Evolutionary conservation across 2,888 invertebrate genomes (phyloP).

Genomic region (Ectemnius continuus): DNA sequence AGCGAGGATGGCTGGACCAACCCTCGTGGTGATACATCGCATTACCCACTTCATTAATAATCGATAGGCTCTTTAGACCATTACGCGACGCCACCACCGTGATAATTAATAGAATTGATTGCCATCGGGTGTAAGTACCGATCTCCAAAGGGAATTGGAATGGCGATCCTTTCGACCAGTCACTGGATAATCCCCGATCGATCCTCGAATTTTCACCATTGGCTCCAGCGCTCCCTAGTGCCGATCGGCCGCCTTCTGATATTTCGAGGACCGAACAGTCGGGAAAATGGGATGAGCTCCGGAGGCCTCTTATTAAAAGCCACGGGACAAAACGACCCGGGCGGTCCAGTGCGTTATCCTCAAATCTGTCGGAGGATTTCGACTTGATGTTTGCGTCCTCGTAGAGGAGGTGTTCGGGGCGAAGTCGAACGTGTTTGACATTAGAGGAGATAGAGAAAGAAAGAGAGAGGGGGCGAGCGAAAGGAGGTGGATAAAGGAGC

Average conservation of each 20-base stretch:
- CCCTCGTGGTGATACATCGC: constrained; percentile 49
- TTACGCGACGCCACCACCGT: constrained; percentile 46
- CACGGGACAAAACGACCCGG: background rate
- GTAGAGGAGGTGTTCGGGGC: background rate
- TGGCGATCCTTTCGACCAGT: constrained; percentile 8
- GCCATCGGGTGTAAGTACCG: constrained; percentile 45
- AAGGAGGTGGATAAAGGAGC: constrained; percentile 50
- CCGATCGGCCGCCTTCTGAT: background rate
- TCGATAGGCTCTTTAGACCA: constrained; percentile 64
- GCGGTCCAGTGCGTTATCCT: constrained; percentile 28
- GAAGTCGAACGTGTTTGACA: background rate
- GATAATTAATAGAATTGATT: constrained; percentile 61
- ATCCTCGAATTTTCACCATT: background rate
- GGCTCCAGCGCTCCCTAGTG: background rate
- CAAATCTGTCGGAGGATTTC: constrained; percentile 52
- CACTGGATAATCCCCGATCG: background rate
- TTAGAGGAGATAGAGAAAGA: constrained; percentile 22
- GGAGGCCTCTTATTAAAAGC: background rate
- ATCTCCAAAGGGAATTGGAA: constrained; percentile 42
- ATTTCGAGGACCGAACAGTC: background rate
- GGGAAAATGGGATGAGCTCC: background rate
- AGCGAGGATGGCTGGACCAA: constrained; percentile 18
- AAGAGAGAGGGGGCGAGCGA: constrained; percentile 37
- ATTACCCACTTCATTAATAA: constrained; percentile 64
- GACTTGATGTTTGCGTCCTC: constrained; percentile 32